These are phyloP conservation scores for Nudaria mundana DNA, from an alignment of 2,888 invertebrate genomes.

Conservation along the genomic window DNA sequence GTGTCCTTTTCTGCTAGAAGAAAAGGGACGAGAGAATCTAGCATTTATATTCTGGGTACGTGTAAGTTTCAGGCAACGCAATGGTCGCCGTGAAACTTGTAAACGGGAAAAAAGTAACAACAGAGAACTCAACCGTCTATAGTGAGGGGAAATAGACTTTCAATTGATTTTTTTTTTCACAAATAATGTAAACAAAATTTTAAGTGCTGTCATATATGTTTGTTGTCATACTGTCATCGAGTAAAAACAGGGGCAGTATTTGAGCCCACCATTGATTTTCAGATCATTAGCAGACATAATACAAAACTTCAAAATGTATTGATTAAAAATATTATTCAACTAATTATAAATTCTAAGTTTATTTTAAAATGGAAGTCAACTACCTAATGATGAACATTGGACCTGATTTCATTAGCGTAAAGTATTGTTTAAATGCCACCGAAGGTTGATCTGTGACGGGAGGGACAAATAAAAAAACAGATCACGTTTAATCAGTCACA, in stretches of 20 bases:
- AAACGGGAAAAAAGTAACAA: constrained; percentile 82
- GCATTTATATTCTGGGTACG: constrained; percentile 81
- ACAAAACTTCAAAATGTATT: too few species aligned
- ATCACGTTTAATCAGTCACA: constrained; percentile 60
- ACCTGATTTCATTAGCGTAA: constrained; percentile 21
- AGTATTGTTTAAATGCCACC: constrained; percentile 23
- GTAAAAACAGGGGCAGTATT: too few species aligned
- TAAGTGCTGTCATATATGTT: too few species aligned
- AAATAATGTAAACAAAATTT: constrained; percentile 1
- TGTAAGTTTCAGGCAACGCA: constrained; percentile 82
- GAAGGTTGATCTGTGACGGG: constrained; percentile 40
- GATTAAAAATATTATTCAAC: too few species aligned
- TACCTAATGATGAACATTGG: constrained; percentile 14
- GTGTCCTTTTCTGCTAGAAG: constrained; percentile 34
- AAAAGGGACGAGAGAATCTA: constrained; percentile 56
- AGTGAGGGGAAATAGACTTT: constrained; percentile 62
- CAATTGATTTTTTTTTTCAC: constrained; percentile 33
- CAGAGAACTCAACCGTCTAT: constrained; percentile 74
- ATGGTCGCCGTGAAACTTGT: constrained; percentile 81
- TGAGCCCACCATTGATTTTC: too few species aligned
- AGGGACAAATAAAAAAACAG: constrained; percentile 57
- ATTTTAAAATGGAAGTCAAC: constrained; percentile 2
- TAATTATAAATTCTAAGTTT: too few species aligned
- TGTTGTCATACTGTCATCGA: too few species aligned
- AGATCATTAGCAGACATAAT: too few species aligned